Evolutionary conservation across 2,888 invertebrate genomes (phyloP).

Genomic region (Sminthurides aquaticus): DNA sequence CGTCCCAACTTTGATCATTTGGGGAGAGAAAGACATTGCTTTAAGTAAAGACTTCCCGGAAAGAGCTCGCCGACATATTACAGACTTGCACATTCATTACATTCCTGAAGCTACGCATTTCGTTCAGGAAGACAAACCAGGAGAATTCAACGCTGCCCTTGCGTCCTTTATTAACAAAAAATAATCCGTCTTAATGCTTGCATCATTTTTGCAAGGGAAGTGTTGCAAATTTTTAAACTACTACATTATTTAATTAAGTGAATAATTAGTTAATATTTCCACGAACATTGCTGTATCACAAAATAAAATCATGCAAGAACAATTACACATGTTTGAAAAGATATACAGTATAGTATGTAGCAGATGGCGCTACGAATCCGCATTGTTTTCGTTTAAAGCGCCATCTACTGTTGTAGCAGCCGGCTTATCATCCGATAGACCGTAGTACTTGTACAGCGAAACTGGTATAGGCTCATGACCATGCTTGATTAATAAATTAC

Average conservation of each 20-base stretch:
- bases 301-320: too few species aligned
- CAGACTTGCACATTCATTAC: slow-evolving; percentile 49
- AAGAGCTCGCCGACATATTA: slow-evolving; percentile 48
- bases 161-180: too few species aligned
- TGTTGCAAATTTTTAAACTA: not conserved
- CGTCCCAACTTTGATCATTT: slow-evolving; percentile 47
- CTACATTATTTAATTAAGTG: too few species aligned
- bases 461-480: slow-evolving; percentile 30
- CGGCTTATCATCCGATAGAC: too few species aligned
- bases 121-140: slow-evolving; percentile 54
- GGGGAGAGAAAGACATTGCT: slow-evolving; percentile 50
- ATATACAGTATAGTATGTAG: too few species aligned
- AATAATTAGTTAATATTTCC: too few species aligned
- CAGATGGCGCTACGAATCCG: too few species aligned
- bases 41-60: slow-evolving; percentile 45
- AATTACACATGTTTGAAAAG: too few species aligned
- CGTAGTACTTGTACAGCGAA: slow-evolving; percentile 28
- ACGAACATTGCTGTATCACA: too few species aligned
- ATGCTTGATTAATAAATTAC: slow-evolving; percentile 22
- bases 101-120: slow-evolving; percentile 52
- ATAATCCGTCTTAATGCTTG: slow-evolving; percentile 46
- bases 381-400: too few species aligned
- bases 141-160: slow-evolving; percentile 52
- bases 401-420: too few species aligned
- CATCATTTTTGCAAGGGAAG: not conserved